Conservation (phyloP, 2,888 invertebrate species). For the Bursaphelenchus okinawaensis region DNA sequence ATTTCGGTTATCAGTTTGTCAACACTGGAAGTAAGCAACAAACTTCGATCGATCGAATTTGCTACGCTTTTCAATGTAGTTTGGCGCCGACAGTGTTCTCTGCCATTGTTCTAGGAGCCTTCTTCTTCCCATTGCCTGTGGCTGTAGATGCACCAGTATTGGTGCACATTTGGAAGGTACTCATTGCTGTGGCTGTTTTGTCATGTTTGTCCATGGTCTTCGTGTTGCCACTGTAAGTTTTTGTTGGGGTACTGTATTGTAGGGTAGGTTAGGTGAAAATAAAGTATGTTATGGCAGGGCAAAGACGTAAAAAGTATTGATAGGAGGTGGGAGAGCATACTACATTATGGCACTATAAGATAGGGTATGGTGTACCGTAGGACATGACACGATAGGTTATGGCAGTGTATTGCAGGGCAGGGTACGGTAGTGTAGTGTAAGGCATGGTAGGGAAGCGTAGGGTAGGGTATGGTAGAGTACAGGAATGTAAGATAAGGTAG, state of each 20-base stretch:
- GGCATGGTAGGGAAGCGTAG: no score
- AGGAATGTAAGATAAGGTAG: no score
- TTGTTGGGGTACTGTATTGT: not conserved
- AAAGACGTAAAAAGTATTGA: no score
- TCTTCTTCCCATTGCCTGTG: constrained; percentile 25
- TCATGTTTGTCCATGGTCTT: constrained; percentile 42
- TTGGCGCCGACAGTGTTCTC: constrained; percentile 26
- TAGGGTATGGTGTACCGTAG: no score
- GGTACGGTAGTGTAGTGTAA: no score
- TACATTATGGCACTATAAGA: no score
- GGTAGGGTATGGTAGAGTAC: no score
- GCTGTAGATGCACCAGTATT: constrained; percentile 42
- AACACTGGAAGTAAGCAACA: constrained; percentile 44
- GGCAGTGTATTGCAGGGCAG: no score
- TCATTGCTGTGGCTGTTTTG: constrained; percentile 37
- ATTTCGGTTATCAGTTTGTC: constrained; percentile 51
- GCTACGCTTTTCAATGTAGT: constrained; percentile 52
- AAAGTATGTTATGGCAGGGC: no score
- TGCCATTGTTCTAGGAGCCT: constrained; percentile 7
- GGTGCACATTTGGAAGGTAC: constrained; percentile 43
- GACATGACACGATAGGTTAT: no score
- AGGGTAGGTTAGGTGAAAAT: not conserved
- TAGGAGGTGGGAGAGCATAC: no score
- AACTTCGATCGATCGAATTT: constrained; percentile 37
- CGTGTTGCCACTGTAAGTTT: constrained; percentile 42